Conservation (phyloP, 2,888 invertebrate species). For the Agriopis marginaria region DNA sequence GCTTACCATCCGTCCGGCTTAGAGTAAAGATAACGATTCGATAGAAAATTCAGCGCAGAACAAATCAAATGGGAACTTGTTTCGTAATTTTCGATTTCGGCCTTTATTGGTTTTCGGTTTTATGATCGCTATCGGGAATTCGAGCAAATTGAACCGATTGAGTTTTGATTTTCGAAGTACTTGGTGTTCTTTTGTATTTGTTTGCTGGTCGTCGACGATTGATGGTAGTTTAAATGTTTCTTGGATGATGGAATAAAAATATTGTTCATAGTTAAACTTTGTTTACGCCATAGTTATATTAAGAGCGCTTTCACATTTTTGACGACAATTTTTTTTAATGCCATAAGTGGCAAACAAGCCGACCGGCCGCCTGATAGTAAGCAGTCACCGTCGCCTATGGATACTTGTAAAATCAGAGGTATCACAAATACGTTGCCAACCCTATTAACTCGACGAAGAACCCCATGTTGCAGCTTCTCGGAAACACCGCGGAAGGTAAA, state of each 20-base stretch:
- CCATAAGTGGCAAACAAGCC: no score
- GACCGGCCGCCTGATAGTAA: no score
- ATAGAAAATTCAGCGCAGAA: conserved; percentile 59
- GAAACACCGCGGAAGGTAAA: no score
- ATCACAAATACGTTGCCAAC: no score
- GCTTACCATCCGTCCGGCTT: conserved; percentile 56
- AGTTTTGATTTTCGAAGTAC: conserved; percentile 21
- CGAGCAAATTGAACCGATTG: conserved; percentile 45
- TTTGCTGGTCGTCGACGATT: background rate
- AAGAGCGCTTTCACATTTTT: no score
- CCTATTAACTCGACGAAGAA: no score
- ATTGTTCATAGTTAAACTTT: background rate
- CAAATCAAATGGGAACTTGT: conserved; percentile 70
- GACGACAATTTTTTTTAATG: no score
- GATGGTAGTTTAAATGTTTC: conserved; percentile 5
- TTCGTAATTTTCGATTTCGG: conserved; percentile 73
- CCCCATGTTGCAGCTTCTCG: no score
- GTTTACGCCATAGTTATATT: background rate
- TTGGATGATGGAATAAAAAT: conserved; percentile 6
- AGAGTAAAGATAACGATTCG: conserved; percentile 55
- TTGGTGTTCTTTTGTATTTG: conserved; percentile 42
- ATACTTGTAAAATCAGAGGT: no score
- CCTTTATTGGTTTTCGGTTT: conserved; percentile 72
- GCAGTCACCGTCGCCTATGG: no score
- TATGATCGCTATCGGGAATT: conserved; percentile 66